Conservation (phyloP, 2,113 vertebrate species). For the Otis tarda region DNA sequence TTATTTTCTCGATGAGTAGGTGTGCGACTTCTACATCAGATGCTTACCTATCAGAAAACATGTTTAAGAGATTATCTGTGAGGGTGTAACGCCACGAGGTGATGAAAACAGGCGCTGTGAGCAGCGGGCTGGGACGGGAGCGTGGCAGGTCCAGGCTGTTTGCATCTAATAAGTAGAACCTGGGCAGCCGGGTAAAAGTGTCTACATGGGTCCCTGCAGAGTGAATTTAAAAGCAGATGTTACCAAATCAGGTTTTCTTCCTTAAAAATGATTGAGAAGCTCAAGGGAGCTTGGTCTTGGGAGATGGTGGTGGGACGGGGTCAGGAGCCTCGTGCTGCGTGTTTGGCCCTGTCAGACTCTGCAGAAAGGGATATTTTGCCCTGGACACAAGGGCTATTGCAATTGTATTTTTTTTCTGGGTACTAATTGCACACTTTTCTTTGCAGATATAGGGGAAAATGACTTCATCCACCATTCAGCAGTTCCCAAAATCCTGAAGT, state of each 20-base stretch:
- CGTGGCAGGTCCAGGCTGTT: not conserved
- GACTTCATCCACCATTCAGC: not conserved
- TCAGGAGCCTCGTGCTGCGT: not conserved
- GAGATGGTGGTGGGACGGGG: not conserved
- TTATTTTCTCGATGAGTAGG: not conserved
- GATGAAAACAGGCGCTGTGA: not conserved
- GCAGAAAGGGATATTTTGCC: not conserved
- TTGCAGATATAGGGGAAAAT: not conserved
- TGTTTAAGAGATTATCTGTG: not conserved
- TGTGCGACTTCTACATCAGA: not conserved
- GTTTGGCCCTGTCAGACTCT: not conserved
- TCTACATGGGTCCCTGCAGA: not conserved
- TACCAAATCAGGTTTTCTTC: not conserved
- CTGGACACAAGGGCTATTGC: not conserved
- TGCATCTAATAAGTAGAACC: not conserved
- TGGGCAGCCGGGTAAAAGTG: not conserved
- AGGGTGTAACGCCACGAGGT: not conserved
- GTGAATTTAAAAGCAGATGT: not conserved
- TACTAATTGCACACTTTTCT: not conserved
- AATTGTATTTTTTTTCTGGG: not conserved
- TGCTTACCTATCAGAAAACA: not conserved
- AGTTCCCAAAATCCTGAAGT: not conserved
- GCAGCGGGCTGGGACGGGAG: not conserved
- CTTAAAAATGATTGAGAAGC: not conserved
- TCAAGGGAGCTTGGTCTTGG: not conserved